These are phyloP conservation scores for Tragelaphus strepsiceros DNA, from an alignment of 2,113 vertebrate genomes.

Conservation along the genomic window DNA sequence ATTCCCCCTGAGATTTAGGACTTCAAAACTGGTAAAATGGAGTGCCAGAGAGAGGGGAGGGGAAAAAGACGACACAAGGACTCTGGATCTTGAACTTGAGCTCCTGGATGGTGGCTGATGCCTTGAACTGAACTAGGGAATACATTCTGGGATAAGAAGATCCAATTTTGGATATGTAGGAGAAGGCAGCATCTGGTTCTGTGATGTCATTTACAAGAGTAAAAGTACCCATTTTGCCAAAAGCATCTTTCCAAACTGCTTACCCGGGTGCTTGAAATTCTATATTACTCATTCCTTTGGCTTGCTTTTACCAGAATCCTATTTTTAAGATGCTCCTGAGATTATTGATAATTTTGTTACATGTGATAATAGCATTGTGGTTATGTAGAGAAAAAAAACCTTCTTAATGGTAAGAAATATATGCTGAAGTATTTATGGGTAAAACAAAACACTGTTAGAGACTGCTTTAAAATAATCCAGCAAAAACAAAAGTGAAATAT, in stretches of 20 bases:
- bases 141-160: background rate
- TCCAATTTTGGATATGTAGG: conserved; percentile 26
- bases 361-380: conserved; percentile 35
- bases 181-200: conserved; percentile 30
- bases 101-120: background rate
- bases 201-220: conserved; percentile 39
- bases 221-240: conserved; percentile 46
- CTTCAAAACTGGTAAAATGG: background rate
- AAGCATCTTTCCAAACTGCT: conserved; percentile 37
- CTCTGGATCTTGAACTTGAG: background rate
- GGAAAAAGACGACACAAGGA: background rate
- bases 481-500: background rate
- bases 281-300: conserved; percentile 55
- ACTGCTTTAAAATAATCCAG: conserved; percentile 40
- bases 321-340: conserved; percentile 64
- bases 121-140: background rate
- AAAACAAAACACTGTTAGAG: background rate
- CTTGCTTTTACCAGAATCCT: conserved; percentile 52
- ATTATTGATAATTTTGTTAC: conserved; percentile 57
- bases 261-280: conserved; percentile 26
- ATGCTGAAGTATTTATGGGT: conserved; percentile 13
- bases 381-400: background rate
- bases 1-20: background rate
- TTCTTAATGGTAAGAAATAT: conserved; percentile 18
- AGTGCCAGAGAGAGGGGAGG: background rate